phyloP scores from a whole-genome alignment of 2,888 invertebrate species.

The Tricholauxania praeusta region DNA sequence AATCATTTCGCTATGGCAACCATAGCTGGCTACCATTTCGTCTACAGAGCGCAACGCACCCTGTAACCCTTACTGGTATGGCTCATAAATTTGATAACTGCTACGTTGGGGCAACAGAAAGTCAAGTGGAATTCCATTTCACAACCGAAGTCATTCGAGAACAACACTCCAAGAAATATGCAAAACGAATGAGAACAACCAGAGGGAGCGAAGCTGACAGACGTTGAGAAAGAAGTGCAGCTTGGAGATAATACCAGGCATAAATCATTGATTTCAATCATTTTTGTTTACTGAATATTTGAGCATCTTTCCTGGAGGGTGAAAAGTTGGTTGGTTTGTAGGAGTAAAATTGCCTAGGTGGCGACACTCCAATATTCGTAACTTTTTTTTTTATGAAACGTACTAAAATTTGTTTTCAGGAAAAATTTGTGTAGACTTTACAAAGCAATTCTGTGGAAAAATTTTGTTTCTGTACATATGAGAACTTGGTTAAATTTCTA shows the following conservation, averaged over 20 bases:
- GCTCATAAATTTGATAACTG: slow-evolving; percentile 20
- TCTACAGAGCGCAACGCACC: slow-evolving; percentile 40
- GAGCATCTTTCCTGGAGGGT: no score
- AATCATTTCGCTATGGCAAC: slow-evolving; percentile 60
- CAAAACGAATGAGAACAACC: not conserved
- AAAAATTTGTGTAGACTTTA: no score
- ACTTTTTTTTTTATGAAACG: no score
- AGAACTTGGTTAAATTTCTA: no score
- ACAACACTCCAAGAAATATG: slow-evolving; percentile 12
- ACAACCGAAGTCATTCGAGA: not conserved
- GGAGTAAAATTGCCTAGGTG: no score
- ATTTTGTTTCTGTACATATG: no score
- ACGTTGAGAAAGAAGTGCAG: not conserved
- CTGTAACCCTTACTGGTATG: slow-evolving; percentile 21
- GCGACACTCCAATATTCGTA: no score
- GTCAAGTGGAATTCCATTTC: slow-evolving; percentile 29
- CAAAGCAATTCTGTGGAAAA: no score
- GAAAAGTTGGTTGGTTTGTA: no score
- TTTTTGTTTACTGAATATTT: no score
- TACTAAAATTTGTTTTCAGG: no score
- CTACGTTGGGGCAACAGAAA: not conserved
- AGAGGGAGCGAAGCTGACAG: slow-evolving; percentile 11
- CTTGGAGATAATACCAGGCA: not conserved
- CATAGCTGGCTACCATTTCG: slow-evolving; percentile 50
- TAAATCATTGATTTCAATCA: no score